Percentiles rank a stretch among this genome's conserved stretches.
phyloP scores from a whole-genome alignment of 2,888 invertebrate species.

The Synergus itoensis region DNA sequence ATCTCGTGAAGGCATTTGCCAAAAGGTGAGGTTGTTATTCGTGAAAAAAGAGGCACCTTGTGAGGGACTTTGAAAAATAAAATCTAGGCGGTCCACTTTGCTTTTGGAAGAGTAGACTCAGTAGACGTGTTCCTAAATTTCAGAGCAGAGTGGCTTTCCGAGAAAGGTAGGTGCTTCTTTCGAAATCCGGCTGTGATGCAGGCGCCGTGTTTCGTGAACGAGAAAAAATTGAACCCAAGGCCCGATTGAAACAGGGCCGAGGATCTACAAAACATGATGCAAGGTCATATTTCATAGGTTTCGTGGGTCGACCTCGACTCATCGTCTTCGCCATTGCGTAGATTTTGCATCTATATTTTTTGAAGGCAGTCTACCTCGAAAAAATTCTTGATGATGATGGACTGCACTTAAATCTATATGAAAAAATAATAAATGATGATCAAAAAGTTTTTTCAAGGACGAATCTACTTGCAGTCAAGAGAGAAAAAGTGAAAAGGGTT shows the following conservation, averaged over 20 bases:
- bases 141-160: constrained; percentile 49
- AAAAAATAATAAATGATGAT: too few relatives aligned
- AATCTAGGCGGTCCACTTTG: constrained; percentile 43
- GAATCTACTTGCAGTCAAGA: too few relatives aligned
- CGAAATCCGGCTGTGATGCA: constrained; percentile 63
- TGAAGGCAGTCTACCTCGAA: background rate
- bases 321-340: constrained; percentile 8
- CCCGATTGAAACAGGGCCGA: constrained; percentile 49
- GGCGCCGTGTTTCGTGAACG: constrained; percentile 56
- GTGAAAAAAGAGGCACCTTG: constrained; percentile 37
- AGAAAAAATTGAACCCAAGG: constrained; percentile 45
- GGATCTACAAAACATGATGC: constrained; percentile 58
- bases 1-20: constrained; percentile 42
- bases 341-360: constrained; percentile 10
- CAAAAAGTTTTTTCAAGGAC: too few relatives aligned
- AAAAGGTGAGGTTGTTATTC: constrained; percentile 40
- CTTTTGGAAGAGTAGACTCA: constrained; percentile 34
- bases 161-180: constrained; percentile 64
- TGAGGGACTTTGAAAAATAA: constrained; percentile 45
- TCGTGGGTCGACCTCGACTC: constrained; percentile 53
- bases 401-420: too few relatives aligned
- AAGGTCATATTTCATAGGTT: constrained; percentile 62
- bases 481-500: too few relatives aligned
- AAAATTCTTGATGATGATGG: too few relatives aligned
- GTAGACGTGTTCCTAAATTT: constrained; percentile 36